Conservation (phyloP, 1,140 invertebrate genomes). For the Meloidogyne hapla region DNA sequence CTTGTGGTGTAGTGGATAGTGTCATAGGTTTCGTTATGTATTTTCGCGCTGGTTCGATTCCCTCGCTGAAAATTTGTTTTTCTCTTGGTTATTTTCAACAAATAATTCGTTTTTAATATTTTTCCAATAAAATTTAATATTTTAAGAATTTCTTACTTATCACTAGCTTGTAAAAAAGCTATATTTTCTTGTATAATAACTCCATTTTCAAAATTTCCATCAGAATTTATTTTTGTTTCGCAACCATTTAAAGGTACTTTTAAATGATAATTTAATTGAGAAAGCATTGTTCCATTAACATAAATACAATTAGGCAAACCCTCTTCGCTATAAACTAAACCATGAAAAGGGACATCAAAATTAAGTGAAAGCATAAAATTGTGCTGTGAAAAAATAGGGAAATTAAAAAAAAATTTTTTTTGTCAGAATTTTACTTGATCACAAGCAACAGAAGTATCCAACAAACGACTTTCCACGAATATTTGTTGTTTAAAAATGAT, state of each 20-base stretch:
- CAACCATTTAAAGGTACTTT: slow-evolving; percentile 60
- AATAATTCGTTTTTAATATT: too few species aligned
- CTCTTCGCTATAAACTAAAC: slow-evolving; percentile 60
- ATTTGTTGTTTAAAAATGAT: neutral
- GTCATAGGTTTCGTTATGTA: too few species aligned
- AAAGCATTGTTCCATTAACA: slow-evolving; percentile 60
- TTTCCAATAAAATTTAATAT: neutral
- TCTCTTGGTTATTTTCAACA: too few species aligned
- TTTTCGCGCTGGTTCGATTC: too few species aligned
- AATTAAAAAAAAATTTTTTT: slow-evolving; percentile 6
- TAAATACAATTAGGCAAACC: slow-evolving; percentile 62
- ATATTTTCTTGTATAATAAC: slow-evolving; percentile 58
- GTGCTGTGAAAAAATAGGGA: slow-evolving; percentile 38
- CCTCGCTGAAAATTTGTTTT: too few species aligned
- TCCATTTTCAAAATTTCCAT: slow-evolving; percentile 62
- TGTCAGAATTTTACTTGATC: slow-evolving; percentile 44
- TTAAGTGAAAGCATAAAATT: slow-evolving; percentile 56
- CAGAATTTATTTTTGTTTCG: slow-evolving; percentile 52
- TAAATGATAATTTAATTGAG: slow-evolving; percentile 54
- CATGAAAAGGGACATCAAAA: slow-evolving; percentile 53
- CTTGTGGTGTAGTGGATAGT: too few species aligned
- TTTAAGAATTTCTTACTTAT: slow-evolving; percentile 29
- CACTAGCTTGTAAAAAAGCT: slow-evolving; percentile 46
- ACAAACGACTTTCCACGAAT: slow-evolving; percentile 12
- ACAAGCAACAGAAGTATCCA: slow-evolving; percentile 57